Conservation (phyloP, 2,888 invertebrate genomes). For the Sipha maydis region DNA sequence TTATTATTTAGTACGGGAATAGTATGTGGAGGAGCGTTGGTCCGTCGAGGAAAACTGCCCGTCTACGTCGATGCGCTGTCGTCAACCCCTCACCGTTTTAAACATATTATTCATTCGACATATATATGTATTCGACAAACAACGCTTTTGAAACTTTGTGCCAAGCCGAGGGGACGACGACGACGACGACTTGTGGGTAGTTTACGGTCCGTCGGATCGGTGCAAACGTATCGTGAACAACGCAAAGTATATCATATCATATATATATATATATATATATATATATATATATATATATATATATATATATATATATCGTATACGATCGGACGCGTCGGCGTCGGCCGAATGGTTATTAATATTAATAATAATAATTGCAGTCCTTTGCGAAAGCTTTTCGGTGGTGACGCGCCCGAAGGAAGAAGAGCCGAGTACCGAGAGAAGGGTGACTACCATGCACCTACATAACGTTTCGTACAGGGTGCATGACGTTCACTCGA, state of each 20-base stretch:
- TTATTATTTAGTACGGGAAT: too few species aligned
- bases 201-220: conserved; percentile 33
- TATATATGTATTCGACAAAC: background rate
- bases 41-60: background rate
- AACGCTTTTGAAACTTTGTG: conserved; percentile 18
- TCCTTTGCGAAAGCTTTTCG: too few species aligned
- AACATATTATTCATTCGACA: background rate
- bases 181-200: background rate
- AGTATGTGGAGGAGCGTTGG: too few species aligned
- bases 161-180: background rate
- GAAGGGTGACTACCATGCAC: too few species aligned
- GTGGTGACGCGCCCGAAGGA: too few species aligned
- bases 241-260: background rate
- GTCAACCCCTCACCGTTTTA: background rate
- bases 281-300: too few species aligned
- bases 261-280: background rate
- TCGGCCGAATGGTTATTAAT: background rate
- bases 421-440: too few species aligned
- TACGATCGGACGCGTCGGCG: background rate
- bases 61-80: background rate
- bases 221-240: conserved; percentile 21
- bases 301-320: too few species aligned
- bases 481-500: too few species aligned
- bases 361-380: background rate
- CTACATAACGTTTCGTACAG: too few species aligned